Conservation (phyloP, 2,888 invertebrate genomes). For the Exocentrus adspersus region DNA sequence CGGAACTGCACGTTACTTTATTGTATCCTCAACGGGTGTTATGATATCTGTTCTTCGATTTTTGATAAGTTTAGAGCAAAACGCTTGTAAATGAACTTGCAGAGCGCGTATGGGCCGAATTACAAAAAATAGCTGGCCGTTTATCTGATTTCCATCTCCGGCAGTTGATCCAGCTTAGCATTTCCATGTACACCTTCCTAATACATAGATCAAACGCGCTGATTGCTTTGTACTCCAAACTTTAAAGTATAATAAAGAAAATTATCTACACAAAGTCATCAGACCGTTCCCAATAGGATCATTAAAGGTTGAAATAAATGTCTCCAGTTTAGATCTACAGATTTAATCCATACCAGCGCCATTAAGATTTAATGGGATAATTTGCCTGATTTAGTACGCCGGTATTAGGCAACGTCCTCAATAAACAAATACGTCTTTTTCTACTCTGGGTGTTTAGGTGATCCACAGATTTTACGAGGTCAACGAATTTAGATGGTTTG, state of each 20-base stretch:
- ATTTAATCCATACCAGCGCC: background rate
- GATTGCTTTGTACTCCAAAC: background rate
- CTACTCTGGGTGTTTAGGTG: conserved; percentile 24
- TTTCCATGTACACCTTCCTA: too few relatives aligned
- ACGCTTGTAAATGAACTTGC: too few relatives aligned
- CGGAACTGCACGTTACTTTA: too few relatives aligned
- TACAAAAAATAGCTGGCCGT: too few relatives aligned
- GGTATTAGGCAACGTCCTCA: conserved; percentile 2
- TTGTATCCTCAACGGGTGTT: too few relatives aligned
- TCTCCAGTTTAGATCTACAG: background rate
- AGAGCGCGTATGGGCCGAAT: too few relatives aligned
- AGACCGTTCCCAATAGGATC: background rate
- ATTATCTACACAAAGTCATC: background rate
- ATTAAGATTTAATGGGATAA: conserved; percentile 10
- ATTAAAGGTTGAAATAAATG: background rate
- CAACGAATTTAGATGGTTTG: conserved; percentile 24
- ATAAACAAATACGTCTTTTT: background rate
- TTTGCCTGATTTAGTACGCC: conserved; percentile 8
- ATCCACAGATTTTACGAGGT: conserved; percentile 26
- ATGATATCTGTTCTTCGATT: too few relatives aligned
- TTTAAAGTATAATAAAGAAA: background rate
- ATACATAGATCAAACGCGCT: background rate
- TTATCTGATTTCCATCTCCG: too few relatives aligned
- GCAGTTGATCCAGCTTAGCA: too few relatives aligned
- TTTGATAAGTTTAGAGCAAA: too few relatives aligned